Evolutionary conservation across 2,797 vertebrate genomes (phyloP).

Genomic region (Notoglanidium macrostoma): DNA sequence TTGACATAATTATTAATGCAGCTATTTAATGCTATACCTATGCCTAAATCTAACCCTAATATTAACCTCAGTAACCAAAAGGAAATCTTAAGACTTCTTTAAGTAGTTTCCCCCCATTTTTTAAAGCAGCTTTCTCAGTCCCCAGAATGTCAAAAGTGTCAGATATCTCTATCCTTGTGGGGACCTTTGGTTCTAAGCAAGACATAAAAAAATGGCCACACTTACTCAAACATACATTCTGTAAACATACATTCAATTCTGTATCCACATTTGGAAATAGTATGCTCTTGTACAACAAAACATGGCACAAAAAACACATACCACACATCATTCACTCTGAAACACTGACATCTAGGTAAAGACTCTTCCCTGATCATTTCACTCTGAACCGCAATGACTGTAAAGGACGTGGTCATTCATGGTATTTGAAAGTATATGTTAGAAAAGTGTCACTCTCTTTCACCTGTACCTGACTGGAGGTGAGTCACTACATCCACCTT

Average conservation of each 20-base stretch:
- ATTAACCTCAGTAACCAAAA: neutral
- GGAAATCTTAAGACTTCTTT: neutral
- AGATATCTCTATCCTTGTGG: neutral
- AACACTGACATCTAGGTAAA: neutral
- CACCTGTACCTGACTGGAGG: conserved; percentile 46
- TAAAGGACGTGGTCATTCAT: conserved; percentile 21
- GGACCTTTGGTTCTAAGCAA: neutral
- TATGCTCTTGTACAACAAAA: neutral
- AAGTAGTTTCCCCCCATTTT: neutral
- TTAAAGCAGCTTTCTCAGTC: neutral
- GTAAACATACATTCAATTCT: neutral
- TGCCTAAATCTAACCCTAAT: neutral
- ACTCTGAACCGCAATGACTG: conserved; percentile 24
- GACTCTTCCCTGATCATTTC: neutral
- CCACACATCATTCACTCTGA: neutral
- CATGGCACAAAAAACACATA: conserved; percentile 3
- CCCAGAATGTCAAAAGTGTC: neutral
- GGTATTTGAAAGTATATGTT: conserved; percentile 36
- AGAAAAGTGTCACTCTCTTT: conserved; percentile 24
- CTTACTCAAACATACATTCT: neutral
- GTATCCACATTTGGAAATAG: conserved; percentile 2
- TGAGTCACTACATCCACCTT: conserved; percentile 49
- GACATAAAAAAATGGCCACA: neutral
- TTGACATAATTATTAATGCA: neutral
- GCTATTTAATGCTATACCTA: neutral